A percentile compares a stretch with the other conserved stretches of the same genome.
phyloP scores from a whole-genome alignment of 2,113 vertebrate genomes.

The Dromas ardeola region DNA sequence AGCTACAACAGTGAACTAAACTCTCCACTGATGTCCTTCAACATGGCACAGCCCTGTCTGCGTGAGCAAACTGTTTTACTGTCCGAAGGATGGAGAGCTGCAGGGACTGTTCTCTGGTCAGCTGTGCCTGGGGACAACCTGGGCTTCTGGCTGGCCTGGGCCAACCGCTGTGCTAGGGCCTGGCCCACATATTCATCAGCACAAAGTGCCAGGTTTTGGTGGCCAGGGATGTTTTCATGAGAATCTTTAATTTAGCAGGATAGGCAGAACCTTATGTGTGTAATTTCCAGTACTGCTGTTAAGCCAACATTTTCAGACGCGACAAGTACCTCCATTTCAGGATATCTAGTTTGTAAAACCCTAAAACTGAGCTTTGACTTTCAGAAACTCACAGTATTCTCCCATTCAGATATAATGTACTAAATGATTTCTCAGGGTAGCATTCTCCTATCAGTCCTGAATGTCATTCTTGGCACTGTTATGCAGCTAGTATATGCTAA shows the following conservation, averaged over 20 bases:
- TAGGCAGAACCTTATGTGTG: not conserved
- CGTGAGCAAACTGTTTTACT: not conserved
- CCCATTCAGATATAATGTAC: not conserved
- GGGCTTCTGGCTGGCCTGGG: not conserved
- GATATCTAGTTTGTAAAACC: not conserved
- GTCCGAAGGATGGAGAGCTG: not conserved
- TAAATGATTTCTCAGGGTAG: not conserved
- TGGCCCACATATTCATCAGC: not conserved
- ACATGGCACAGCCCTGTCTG: not conserved
- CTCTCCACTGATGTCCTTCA: not conserved
- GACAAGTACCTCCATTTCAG: not conserved
- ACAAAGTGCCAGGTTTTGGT: not conserved
- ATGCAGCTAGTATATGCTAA: not conserved
- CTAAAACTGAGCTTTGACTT: not conserved
- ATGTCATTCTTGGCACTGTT: not conserved
- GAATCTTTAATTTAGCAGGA: not conserved
- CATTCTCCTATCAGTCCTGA: not conserved
- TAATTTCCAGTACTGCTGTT: not conserved
- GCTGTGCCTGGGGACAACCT: too few species aligned
- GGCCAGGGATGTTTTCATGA: not conserved
- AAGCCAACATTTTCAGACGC: not conserved
- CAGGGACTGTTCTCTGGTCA: not conserved
- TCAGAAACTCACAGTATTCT: not conserved
- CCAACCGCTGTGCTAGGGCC: not conserved
- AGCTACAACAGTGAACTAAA: fast-evolving